phyloP scores from a whole-genome alignment of 2,797 vertebrate species.

The Microtus californicus region DNA sequence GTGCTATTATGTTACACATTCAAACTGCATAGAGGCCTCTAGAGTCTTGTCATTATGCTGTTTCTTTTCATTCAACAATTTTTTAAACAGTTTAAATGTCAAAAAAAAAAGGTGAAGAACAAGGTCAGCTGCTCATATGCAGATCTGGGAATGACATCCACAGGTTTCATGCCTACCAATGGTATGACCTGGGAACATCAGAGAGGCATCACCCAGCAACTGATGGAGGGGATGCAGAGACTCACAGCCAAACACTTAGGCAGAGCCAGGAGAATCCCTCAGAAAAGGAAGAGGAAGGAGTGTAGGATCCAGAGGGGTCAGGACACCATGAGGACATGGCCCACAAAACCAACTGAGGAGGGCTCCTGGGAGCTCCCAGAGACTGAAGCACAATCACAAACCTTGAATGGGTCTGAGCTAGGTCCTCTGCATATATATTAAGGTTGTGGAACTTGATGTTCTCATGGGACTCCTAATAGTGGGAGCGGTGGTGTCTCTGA shows the following conservation, averaged over 20 bases:
- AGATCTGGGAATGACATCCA: not conserved
- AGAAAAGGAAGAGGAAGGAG: not conserved
- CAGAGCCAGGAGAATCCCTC: not conserved
- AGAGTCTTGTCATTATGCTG: not conserved
- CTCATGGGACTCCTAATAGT: not conserved
- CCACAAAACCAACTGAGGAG: not conserved
- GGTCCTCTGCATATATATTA: not conserved
- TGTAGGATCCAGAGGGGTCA: not conserved
- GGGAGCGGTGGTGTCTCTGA: not conserved
- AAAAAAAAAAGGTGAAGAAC: conserved; percentile 15
- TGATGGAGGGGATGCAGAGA: not conserved
- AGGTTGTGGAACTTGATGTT: not conserved
- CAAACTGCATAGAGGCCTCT: not conserved
- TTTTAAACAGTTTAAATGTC: conserved; percentile 2
- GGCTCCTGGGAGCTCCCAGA: not conserved
- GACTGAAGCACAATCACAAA: not conserved
- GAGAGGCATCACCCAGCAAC: not conserved
- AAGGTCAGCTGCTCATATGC: not conserved
- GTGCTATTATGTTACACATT: not conserved
- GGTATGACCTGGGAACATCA: not conserved
- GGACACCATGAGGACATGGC: not conserved
- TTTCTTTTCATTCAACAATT: conserved; percentile 11
- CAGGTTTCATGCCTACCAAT: not conserved
- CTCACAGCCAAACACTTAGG: not conserved
- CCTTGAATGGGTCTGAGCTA: not conserved